A percentile compares a stretch with the other conserved stretches of the same genome.
These are phyloP conservation scores for Trochalopteron elliotii DNA, from an alignment of 2,113 vertebrate genomes.

Conservation along the genomic window DNA sequence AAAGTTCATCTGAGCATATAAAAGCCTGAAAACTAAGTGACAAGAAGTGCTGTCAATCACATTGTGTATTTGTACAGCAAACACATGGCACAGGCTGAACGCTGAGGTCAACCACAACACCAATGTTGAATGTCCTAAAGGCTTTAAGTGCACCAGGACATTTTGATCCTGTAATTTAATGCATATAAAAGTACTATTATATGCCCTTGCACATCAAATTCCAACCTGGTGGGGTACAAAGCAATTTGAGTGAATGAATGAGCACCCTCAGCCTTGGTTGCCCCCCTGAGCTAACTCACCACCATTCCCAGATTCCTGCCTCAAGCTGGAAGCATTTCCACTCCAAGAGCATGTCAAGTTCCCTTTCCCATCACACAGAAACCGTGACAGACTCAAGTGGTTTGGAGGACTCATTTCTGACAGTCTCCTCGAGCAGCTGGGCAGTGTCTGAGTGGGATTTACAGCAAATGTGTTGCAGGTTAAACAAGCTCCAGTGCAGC, in stretches of 20 bases:
- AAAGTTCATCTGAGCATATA: background rate
- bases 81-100: background rate
- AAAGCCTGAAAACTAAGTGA: background rate
- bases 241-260: background rate
- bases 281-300: background rate
- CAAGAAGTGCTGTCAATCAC: background rate
- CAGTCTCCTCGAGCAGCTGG: background rate
- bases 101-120: background rate
- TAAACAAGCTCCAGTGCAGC: conserved; percentile 17
- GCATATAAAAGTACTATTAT: background rate
- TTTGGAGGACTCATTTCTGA: background rate
- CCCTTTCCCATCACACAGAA: background rate
- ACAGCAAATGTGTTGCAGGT: background rate
- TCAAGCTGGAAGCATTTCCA: background rate
- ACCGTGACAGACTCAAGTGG: background rate
- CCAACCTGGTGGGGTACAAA: background rate
- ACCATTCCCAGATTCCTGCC: background rate
- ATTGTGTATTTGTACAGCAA: background rate
- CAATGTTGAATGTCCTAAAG: background rate
- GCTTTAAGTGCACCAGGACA: background rate
- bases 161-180: background rate
- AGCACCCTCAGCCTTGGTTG: background rate
- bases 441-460: background rate
- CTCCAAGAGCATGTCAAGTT: background rate
- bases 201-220: background rate